Evolutionary conservation across 2,113 vertebrate genomes (phyloP), one percentile per base, ranked within the genome.

Genomic region (Megaceryle maxima): DNA sequence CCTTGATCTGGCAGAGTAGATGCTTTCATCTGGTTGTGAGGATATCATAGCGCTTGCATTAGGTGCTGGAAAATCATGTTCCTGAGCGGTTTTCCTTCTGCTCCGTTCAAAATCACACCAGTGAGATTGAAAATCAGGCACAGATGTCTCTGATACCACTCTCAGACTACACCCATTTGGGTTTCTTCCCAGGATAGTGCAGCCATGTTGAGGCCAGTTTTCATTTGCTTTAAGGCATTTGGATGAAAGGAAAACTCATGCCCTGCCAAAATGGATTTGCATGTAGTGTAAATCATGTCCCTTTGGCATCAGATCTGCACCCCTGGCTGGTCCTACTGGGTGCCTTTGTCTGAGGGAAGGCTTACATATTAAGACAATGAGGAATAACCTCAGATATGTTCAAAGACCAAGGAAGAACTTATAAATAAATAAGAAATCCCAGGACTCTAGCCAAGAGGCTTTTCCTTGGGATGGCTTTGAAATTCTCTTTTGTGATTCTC

Each of bases 171-270:
- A 89, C 62, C 62, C 57, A 24, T 83, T 66, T 90, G 60, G n/a
- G 60, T 96, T 90, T 67, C 73, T 88, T 92, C 90, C 92, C 86
- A 86, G 82, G 86, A 62, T 6, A 5, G 11, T 13, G 37, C 64
- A 81, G 89, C 88, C 60, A 11, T 13, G 46, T 29, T 57, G 3
- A 31, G 69, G 73, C 86, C 67, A 57, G 79, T 87, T 94, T 95
- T 79, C 92, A 28, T 72, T 84, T 78, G 84, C 83, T 92, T 91
- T 84, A 74, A 94, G 94, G 21, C 44, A 79, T 84, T 94, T 92
- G 88, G 83, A 90, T 87, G 88, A 75, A 95, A 90, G 56, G 20
- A 87, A 90, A 55, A 62, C 50, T 91, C 44, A 4, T 48, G 28
- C 33, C 44, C 83, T 87, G 68, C 92, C 91, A 81, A 63, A 67